These are phyloP conservation scores for Erinaceus europaeus DNA, from an alignment of 2,113 vertebrate species.

Conservation along the genomic window DNA sequence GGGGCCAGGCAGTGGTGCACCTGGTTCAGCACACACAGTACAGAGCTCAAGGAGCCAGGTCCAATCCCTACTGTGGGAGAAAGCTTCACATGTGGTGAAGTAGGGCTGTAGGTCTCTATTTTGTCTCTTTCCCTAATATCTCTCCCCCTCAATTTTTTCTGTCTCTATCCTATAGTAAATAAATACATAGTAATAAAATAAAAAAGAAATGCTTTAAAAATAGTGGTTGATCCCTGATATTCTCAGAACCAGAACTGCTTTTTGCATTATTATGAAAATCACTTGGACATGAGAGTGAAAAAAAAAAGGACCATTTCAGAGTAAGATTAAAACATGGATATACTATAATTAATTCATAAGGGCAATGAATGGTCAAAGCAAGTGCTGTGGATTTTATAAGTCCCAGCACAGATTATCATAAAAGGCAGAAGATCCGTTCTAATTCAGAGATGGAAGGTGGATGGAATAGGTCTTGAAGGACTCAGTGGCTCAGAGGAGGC, in stretches of 20 bases:
- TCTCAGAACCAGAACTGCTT: background rate
- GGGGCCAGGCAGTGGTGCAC: background rate
- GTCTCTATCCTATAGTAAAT: no score
- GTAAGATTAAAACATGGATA: background rate
- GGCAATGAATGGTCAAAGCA: background rate
- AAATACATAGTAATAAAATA: no score
- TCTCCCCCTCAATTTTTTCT: no score
- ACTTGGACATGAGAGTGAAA: background rate
- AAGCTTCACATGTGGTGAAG: no score
- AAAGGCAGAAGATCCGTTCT: background rate
- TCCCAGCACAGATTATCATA: background rate
- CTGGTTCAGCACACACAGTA: no score
- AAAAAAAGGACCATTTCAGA: background rate
- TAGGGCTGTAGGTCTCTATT: no score
- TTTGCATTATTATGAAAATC: background rate
- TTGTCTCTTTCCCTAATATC: no score
- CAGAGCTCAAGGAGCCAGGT: no score
- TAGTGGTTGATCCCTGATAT: background rate
- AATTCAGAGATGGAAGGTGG: background rate
- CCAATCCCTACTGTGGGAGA: no score
- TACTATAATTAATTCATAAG: background rate
- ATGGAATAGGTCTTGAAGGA: background rate
- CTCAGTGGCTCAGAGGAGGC: background rate
- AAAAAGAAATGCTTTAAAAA: no score
- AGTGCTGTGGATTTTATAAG: background rate